Conservation (phyloP, 2,113 vertebrate genomes). For the Ellobius talpinus region DNA sequence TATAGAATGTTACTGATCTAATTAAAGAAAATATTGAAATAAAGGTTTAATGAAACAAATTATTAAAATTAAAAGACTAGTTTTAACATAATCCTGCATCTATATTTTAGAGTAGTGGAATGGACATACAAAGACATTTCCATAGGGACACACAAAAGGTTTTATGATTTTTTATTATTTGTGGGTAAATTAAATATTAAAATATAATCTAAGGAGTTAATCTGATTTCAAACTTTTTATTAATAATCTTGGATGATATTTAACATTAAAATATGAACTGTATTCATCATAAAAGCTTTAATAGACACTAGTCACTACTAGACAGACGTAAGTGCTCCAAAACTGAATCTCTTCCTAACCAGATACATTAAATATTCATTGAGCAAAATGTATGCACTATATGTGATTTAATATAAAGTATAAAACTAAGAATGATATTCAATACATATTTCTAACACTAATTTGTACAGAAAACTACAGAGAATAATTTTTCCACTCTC, state of each 20-base stretch:
- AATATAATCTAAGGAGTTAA: not conserved
- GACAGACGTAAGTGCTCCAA: not conserved
- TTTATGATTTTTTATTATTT: not conserved
- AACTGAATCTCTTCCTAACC: not conserved
- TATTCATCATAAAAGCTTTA: not conserved
- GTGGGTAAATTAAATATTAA: not conserved
- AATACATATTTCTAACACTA: not conserved
- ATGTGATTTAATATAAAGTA: not conserved
- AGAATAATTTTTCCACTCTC: not conserved
- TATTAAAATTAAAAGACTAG: not conserved
- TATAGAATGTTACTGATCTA: not conserved
- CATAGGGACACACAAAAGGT: not conserved
- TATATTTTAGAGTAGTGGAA: not conserved
- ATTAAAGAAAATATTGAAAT: not conserved
- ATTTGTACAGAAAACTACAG: not conserved
- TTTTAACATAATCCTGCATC: not conserved
- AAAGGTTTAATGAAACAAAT: not conserved
- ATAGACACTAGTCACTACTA: not conserved
- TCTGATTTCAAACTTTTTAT: not conserved
- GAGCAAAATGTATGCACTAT: not conserved
- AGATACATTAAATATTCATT: not conserved
- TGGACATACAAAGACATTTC: not conserved
- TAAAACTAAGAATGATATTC: not conserved
- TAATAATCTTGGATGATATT: not conserved
- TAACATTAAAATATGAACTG: conserved; percentile 8